Percentiles rank a stretch among this genome's conserved stretches.
Conservation (phyloP, 2,113 vertebrate species). For the Ellobius talpinus region DNA sequence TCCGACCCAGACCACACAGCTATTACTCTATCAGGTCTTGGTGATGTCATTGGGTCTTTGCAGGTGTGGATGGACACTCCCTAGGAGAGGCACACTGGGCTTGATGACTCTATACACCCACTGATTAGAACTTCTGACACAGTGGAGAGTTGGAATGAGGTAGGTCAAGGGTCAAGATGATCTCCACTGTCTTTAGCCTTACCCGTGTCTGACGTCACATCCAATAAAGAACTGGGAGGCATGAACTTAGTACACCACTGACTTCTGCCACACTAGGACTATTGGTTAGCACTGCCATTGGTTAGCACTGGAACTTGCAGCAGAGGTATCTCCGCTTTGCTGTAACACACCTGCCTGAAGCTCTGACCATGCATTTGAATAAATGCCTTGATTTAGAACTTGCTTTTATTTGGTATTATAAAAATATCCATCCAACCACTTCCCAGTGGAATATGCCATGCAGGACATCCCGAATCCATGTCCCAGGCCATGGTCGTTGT, state of each 20-base stretch:
- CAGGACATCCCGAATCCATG: background rate
- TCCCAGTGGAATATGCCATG: no score
- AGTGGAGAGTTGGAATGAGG: background rate
- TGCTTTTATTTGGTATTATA: background rate
- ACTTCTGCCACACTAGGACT: no score
- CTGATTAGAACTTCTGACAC: background rate
- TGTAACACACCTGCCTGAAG: background rate
- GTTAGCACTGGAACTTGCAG: background rate
- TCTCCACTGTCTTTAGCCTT: background rate
- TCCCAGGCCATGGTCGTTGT: no score
- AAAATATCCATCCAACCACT: background rate
- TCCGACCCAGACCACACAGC: background rate
- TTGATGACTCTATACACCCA: no score
- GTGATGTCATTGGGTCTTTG: background rate
- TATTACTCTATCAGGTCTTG: background rate
- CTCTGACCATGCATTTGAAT: background rate
- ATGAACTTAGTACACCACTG: background rate
- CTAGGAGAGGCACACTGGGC: background rate
- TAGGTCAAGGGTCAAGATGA: background rate
- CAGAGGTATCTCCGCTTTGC: background rate
- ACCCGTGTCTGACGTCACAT: background rate
- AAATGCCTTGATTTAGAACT: background rate
- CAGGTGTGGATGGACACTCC: background rate
- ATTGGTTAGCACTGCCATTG: no score
- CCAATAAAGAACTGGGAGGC: no score